A percentile compares a stretch with the other conserved stretches of the same genome.
Conservation (phyloP, 2,888 invertebrate species). For the Malacosoma neustria region DNA sequence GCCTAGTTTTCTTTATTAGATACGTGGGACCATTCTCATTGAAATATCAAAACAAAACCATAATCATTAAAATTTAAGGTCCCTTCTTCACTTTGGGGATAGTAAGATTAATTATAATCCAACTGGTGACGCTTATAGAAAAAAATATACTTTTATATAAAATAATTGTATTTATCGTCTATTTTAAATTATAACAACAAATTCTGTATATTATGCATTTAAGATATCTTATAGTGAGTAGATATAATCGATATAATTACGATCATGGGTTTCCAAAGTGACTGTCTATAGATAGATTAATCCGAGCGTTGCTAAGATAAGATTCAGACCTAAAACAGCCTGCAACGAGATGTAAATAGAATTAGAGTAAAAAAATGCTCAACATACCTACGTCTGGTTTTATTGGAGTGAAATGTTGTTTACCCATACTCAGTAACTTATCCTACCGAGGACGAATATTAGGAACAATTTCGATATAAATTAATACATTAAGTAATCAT, state of each 20-base stretch:
- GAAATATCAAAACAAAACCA: conserved; percentile 60
- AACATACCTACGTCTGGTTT: no score
- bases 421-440: no score
- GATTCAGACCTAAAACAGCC: no score
- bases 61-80: conserved; percentile 55
- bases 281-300: no score
- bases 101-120: conserved; percentile 48
- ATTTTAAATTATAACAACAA: conserved; percentile 33
- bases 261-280: neutral
- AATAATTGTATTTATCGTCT: conserved; percentile 49
- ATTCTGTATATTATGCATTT: conserved; percentile 65
- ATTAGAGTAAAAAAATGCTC: no score
- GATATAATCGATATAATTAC: conserved; percentile 16
- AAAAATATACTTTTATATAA: conserved; percentile 51
- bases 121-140: conserved; percentile 70
- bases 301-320: no score
- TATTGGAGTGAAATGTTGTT: no score
- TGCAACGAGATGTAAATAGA: no score
- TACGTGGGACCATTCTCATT: conserved; percentile 67
- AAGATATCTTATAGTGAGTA: conserved; percentile 40
- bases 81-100: conserved; percentile 52
- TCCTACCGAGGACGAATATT: no score
- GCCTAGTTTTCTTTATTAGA: conserved; percentile 55
- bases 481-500: no score
- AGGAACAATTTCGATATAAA: no score